These are phyloP conservation scores for Marcusenius ussheri DNA, from an alignment of 2,113 vertebrate species.

Conservation along the genomic window DNA sequence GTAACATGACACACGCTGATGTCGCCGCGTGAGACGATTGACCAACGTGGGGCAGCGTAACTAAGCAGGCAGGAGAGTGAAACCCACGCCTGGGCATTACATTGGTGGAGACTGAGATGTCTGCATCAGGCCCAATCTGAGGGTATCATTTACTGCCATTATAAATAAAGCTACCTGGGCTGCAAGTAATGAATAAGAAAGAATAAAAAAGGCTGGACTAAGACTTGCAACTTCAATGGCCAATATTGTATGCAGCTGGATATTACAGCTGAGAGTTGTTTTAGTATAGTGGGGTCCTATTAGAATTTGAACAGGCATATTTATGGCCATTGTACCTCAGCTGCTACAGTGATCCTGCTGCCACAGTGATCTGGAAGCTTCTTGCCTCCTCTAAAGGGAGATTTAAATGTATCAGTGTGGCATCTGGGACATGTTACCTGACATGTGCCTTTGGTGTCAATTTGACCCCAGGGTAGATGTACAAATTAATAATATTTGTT, in stretches of 20 bases:
- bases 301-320: neutral
- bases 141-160: constrained; percentile 32
- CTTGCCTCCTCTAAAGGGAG: neutral
- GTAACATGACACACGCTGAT: constrained; percentile 1
- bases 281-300: neutral
- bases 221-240: neutral
- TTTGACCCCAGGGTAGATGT: no score
- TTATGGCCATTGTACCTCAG: neutral
- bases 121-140: constrained; percentile 35
- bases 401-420: neutral
- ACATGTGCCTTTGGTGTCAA: no score
- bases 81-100: constrained; percentile 23
- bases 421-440: neutral
- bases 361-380: neutral
- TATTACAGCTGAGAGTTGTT: neutral
- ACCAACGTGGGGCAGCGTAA: constrained; percentile 1
- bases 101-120: constrained; percentile 33
- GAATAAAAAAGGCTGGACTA: constrained; percentile 14
- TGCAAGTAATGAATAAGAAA: constrained; percentile 30
- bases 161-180: constrained; percentile 17
- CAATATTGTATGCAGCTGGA: neutral
- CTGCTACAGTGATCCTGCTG: neutral
- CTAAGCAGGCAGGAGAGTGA: constrained; percentile 4
- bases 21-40: neutral
- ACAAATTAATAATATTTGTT: neutral